Conservation (phyloP, 2,888 invertebrate genomes). For the Phyllotreta cruciferae region DNA sequence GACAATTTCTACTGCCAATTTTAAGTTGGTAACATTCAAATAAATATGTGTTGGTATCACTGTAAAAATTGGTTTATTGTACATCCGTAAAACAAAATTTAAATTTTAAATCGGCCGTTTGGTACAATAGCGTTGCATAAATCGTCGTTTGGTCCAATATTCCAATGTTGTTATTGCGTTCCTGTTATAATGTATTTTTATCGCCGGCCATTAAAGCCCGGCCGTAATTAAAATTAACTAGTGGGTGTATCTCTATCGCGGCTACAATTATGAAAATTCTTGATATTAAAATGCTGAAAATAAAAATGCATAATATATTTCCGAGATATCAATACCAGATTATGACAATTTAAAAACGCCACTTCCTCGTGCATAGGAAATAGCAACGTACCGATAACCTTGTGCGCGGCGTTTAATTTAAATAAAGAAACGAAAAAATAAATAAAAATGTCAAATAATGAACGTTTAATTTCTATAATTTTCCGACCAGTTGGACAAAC, state of each 20-base stretch:
- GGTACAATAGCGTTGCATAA: background rate
- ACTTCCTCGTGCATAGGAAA: constrained; percentile 24
- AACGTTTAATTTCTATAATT: constrained; percentile 19
- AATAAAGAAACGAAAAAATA: constrained; percentile 6
- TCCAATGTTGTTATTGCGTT: too few species aligned
- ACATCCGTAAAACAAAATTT: too few species aligned
- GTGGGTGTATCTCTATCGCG: constrained; percentile 18
- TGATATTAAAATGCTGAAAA: constrained; percentile 22
- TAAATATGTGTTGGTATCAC: too few species aligned
- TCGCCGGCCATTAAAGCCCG: too few species aligned
- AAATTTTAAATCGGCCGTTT: too few species aligned
- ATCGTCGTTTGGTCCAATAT: background rate
- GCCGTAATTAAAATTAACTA: constrained; percentile 14
- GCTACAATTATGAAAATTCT: constrained; percentile 20
- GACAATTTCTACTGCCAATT: too few species aligned
- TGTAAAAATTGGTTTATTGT: too few species aligned
- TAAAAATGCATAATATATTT: constrained; percentile 23
- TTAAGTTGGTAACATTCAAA: too few species aligned
- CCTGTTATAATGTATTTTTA: too few species aligned
- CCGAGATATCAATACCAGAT: constrained; percentile 23
- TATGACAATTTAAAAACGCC: constrained; percentile 14
- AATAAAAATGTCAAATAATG: constrained; percentile 2
- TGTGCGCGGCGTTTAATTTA: constrained; percentile 10
- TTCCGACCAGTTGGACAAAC: constrained; percentile 17
- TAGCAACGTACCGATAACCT: constrained; percentile 14